Percentiles rank a stretch among this genome's conserved stretches.
These are phyloP conservation scores for Labrus mixtus DNA, from an alignment of 2,113 vertebrate species.

Conservation along the genomic window DNA sequence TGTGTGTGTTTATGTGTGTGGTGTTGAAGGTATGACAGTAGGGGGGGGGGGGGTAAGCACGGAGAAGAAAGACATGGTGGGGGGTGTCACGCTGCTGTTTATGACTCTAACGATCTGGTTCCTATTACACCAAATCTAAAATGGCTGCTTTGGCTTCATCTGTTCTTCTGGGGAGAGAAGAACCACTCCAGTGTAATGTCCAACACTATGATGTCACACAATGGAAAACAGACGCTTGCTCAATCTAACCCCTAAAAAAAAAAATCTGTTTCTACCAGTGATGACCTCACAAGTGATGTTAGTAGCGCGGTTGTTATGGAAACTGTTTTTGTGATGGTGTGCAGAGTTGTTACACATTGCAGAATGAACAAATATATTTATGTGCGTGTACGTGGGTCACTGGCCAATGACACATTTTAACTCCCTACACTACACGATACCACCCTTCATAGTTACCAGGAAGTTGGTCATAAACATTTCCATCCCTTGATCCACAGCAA, in stretches of 20 bases:
- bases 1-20: slow-evolving; percentile 33
- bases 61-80: background rate
- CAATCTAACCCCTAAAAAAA: background rate
- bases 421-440: background rate
- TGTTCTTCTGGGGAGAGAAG: background rate
- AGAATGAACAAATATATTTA: background rate
- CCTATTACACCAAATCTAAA: slow-evolving; percentile 60
- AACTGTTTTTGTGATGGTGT: slow-evolving; percentile 50
- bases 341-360: slow-evolving; percentile 11
- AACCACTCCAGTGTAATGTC: background rate
- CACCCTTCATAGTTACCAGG: slow-evolving; percentile 12
- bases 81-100: slow-evolving; percentile 38
- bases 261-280: slow-evolving; percentile 16
- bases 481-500: background rate
- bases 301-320: slow-evolving; percentile 47
- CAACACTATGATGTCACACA: slow-evolving; percentile 22
- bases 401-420: slow-evolving; percentile 27
- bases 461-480: slow-evolving; percentile 11
- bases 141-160: slow-evolving; percentile 26
- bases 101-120: slow-evolving; percentile 65
- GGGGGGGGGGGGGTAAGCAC: background rate
- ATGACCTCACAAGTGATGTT: slow-evolving; percentile 57
- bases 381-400: slow-evolving; percentile 13
- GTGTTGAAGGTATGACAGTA: slow-evolving; percentile 7
- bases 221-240: slow-evolving; percentile 31